phyloP scores from a whole-genome alignment of 53 echinoderm and acorn worm species.

The Holothuria scabra region DNA sequence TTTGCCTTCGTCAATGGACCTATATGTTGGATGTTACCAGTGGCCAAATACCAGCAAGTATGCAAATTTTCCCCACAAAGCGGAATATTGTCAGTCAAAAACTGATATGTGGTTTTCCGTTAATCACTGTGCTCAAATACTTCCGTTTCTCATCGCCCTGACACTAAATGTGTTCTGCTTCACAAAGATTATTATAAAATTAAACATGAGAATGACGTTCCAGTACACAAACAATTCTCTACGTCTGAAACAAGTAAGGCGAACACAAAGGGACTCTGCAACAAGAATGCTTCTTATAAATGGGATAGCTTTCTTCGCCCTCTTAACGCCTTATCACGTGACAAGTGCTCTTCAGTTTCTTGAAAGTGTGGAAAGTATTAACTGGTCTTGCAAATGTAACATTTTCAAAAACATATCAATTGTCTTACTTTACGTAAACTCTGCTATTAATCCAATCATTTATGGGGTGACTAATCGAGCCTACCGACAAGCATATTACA shows the following conservation, averaged over 20 bases:
- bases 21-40: background rate
- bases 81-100: background rate
- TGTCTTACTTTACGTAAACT: no score
- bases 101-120: background rate
- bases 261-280: background rate
- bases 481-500: no score
- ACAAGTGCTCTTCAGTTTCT: background rate
- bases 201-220: background rate
- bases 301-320: background rate
- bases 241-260: background rate
- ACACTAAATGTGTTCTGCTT: background rate
- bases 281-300: constrained; percentile 11
- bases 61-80: background rate
- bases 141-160: constrained; percentile 9
- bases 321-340: background rate
- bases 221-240: background rate
- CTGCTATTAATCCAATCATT: no score
- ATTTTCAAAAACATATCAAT: no score
- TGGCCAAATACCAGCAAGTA: background rate
- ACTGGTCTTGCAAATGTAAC: background rate
- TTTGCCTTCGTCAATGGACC: background rate
- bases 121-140: background rate
- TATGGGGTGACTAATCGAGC: no score
- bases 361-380: background rate
- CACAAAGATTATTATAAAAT: background rate